A percentile compares a stretch with the other conserved stretches of the same genome.
Conservation (phyloP, 92 coral and sea anemone genomes). For the Ricordea florida region DNA sequence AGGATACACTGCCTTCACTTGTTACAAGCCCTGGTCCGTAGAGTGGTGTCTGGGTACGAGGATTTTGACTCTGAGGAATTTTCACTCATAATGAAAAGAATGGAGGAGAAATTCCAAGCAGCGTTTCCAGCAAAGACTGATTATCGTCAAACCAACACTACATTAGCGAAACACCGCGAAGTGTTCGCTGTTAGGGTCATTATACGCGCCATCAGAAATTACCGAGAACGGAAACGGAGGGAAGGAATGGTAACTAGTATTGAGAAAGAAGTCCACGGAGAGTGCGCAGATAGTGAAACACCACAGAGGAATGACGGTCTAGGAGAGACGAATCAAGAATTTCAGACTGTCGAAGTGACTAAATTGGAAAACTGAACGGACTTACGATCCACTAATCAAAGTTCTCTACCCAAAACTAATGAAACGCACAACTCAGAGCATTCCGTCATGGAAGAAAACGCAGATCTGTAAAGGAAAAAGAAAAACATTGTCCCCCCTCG, state of each 20-base stretch:
- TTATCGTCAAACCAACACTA: conserved; percentile 70
- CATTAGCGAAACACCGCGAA: conserved; percentile 72
- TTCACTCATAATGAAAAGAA: conserved; percentile 77
- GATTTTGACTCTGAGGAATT: conserved; percentile 76
- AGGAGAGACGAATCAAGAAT: too few species aligned
- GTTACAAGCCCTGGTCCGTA: conserved; percentile 86
- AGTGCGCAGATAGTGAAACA: background rate
- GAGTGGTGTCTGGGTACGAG: conserved; percentile 81
- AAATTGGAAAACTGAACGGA: too few species aligned
- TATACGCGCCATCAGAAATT: conserved; percentile 70
- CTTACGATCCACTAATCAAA: too few species aligned
- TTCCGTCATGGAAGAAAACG: too few species aligned
- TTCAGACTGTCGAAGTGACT: too few species aligned
- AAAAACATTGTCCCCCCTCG: too few species aligned
- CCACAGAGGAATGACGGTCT: background rate
- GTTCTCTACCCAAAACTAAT: too few species aligned
- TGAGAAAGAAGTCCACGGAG: background rate
- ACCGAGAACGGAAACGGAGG: conserved; percentile 64
- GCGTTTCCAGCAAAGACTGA: conserved; percentile 78
- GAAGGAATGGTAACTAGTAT: conserved; percentile 1
- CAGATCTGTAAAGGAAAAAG: too few species aligned
- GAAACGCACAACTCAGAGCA: too few species aligned
- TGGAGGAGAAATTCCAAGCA: conserved; percentile 87
- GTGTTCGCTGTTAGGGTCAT: conserved; percentile 72
- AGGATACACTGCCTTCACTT: conserved; percentile 88